phyloP scores from a whole-genome alignment of 1,140 invertebrate species.

The Scaptomyza graminum region DNA sequence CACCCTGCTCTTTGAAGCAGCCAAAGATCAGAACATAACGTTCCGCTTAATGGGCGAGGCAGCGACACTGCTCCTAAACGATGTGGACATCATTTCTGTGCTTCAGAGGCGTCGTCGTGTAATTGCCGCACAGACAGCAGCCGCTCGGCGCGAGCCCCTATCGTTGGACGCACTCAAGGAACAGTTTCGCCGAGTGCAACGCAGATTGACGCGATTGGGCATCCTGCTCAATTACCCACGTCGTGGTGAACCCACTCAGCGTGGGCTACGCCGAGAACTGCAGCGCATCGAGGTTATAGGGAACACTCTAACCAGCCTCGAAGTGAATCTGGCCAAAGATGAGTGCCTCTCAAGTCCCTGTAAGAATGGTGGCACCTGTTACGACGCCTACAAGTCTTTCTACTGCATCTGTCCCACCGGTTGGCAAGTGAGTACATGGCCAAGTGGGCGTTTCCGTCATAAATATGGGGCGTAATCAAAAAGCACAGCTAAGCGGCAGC shows the following conservation, averaged over 20 bases:
- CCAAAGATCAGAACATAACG: constrained; percentile 59
- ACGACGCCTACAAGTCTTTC: constrained; percentile 89
- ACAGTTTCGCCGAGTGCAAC: constrained; percentile 44
- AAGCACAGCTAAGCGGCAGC: background rate
- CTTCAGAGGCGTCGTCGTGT: constrained; percentile 34
- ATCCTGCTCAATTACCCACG: constrained; percentile 34
- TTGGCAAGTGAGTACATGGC: constrained; percentile 88
- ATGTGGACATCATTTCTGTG: constrained; percentile 51
- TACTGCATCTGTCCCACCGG: constrained; percentile 89
- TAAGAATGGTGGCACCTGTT: constrained; percentile 92
- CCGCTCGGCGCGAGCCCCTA: constrained; percentile 28
- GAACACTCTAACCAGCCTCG: constrained; percentile 17
- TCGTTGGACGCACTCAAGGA: constrained; percentile 46
- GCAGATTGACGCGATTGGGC: constrained; percentile 33
- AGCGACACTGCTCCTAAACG: constrained; percentile 59
- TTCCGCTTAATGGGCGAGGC: constrained; percentile 64
- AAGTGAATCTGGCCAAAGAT: constrained; percentile 75
- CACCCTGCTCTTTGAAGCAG: constrained; percentile 55
- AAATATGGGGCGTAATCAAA: constrained; percentile 57
- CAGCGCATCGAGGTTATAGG: constrained; percentile 36
- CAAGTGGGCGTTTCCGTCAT: constrained; percentile 46
- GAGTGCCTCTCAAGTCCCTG: constrained; percentile 91
- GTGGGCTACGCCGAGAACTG: constrained; percentile 39
- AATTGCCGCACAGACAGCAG: constrained; percentile 14
- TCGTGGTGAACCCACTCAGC: constrained; percentile 15